Conservation (phyloP, 1,140 invertebrate genomes). For the Drosophila pandora region DNA sequence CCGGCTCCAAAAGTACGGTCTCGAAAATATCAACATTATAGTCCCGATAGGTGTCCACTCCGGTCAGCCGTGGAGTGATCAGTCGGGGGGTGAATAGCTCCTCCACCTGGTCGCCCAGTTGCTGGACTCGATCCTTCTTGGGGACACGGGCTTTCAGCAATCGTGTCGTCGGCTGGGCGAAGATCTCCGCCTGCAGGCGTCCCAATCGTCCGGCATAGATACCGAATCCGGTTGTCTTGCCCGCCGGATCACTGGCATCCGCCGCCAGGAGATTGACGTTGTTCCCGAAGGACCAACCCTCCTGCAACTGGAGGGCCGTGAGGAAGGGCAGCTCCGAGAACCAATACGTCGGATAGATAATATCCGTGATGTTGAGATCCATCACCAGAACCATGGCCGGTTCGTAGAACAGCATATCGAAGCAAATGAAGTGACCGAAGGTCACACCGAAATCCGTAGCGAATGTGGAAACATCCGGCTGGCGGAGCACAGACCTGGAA, state of each 20-base stretch:
- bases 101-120: constrained; percentile 17
- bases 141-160: constrained; percentile 65
- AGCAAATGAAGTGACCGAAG: constrained; percentile 90
- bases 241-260: constrained; percentile 79
- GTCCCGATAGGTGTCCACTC: constrained; percentile 57
- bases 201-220: constrained; percentile 84
- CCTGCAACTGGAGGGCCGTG: constrained; percentile 85
- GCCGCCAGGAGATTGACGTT: constrained; percentile 85
- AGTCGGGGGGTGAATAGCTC: constrained; percentile 34
- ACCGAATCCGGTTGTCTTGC: constrained; percentile 82
- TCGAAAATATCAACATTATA: constrained; percentile 69
- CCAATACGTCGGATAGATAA: constrained; percentile 90
- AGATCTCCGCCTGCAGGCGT: constrained; percentile 57
- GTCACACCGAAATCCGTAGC: constrained; percentile 89
- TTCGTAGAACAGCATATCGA: constrained; percentile 89
- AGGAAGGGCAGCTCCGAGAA: constrained; percentile 89
- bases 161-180: constrained; percentile 55
- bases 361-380: constrained; percentile 86
- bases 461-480: constrained; percentile 78
- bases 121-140: constrained; percentile 76
- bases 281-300: constrained; percentile 85
- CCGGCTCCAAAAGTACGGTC: constrained; percentile 30
- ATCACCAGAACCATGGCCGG: constrained; percentile 84
- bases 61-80: constrained; percentile 37
- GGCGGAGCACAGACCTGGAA: constrained; percentile 18